Base-by-base conservation (phyloP, 2,888 invertebrate genomes). In the Acheta domesticus region DNA sequence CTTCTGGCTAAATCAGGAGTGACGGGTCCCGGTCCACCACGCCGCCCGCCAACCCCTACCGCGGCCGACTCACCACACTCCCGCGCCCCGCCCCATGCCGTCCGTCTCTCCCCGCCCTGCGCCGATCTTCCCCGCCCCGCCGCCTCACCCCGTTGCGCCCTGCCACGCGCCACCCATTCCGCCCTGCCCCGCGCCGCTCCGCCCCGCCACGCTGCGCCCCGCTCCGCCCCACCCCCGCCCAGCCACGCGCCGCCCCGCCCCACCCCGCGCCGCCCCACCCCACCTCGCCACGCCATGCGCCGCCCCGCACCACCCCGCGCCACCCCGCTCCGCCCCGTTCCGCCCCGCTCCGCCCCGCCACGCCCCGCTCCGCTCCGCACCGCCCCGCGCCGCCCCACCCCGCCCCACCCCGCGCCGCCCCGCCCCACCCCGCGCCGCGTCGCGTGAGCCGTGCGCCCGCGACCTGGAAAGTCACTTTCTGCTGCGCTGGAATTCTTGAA, bases 1-100 rank as follows among this genome's bases (percentile, higher is more conserved):
- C 62, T 62, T 62, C 12, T 14, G 62, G 62, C 62, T 62, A 62
- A 62, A 62, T 62, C 62, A 62, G 62, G 62, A 62, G 62, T 62
- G 62, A 62, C 62, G 62, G 62, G 16, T 62, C 62, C 62, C 62
- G 36, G 36, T 36, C 36, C 36, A 36, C 36, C 36, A 8, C 36
- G 36, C 36, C 4, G 36, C n/a, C 62, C 12, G 0, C 12, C 14
- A 4, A 0, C 4, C 36, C 4, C 62, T 4, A 14, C 62, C 2
- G 12, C 4, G 62, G 16, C 14, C n/a, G 62, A 62, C 16, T n/a
- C n/a, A n/a, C 62, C 62, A 19, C 11, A 4, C 16, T 19, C 62
- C 16, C 12, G 12, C 62, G 62, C 50, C 3, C 50, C 50, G 50
- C 14, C 19, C 14, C 19, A 3, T 3, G 2, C 19, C 50, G 50